Base-by-base conservation (phyloP, 2,113 vertebrate genomes). In the Hemicordylus capensis region DNA sequence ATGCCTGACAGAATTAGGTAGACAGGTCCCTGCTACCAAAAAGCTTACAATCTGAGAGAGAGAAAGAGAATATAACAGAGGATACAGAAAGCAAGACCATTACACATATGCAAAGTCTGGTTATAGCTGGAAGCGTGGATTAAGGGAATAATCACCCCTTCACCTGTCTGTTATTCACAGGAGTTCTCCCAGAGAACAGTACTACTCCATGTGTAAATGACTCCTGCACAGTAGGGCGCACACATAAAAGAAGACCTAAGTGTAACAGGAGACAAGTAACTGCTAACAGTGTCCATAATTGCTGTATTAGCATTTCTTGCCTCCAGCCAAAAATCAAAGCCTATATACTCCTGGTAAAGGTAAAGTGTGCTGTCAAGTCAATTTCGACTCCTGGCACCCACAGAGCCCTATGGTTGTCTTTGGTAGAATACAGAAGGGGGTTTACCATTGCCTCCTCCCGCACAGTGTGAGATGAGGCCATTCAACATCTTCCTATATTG, bases 321-420 rank as follows among this genome's bases (percentile, higher is more conserved):
- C n/a, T 75, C 59, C 0, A 0, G 3, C 46, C 12, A n/a, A 46
- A 37, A 8, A 0, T 22, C 17, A 63, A n/a, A n/a, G n/a, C n/a
- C n/a, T n/a, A n/a, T n/a, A n/a, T n/a, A n/a, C n/a, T n/a, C n/a
- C n/a, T n/a, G n/a, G n/a, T n/a, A n/a, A n/a, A n/a, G n/a, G n/a
- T n/a, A n/a, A n/a, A n/a, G n/a, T n/a, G n/a, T n/a, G n/a, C n/a
- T n/a, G n/a, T n/a, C n/a, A n/a, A n/a, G n/a, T n/a, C n/a, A n/a
- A n/a, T n/a, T n/a, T n/a, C n/a, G n/a, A n/a, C n/a, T n/a, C n/a
- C n/a, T n/a, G n/a, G n/a, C n/a, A n/a, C n/a, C n/a, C n/a, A n/a
- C n/a, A n/a, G n/a, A n/a, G n/a, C n/a, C n/a, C n/a, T n/a, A n/a
- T n/a, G n/a, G n/a, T n/a, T n/a, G n/a, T n/a, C n/a, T n/a, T n/a